Evolutionary conservation across 2,888 invertebrate species (phyloP).

Genomic region (Dryococelus australis): DNA sequence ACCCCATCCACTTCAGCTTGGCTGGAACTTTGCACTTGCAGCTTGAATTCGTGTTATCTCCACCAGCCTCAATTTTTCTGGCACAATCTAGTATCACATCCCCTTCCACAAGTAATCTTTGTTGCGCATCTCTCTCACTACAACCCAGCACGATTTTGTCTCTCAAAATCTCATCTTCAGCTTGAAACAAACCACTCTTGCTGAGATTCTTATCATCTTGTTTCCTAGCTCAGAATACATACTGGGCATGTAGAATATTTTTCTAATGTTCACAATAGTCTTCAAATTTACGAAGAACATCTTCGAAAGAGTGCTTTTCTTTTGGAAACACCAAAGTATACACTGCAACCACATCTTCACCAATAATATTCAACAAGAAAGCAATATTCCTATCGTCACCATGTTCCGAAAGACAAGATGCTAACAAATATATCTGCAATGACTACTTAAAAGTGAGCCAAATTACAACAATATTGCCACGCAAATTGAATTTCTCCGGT

Average conservation of each 20-base stretch:
- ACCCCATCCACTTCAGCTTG: background rate
- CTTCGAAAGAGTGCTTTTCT: background rate
- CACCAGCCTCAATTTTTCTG: background rate
- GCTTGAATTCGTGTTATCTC: too few species aligned
- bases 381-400: background rate
- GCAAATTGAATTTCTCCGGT: too few species aligned
- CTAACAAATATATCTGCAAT: background rate
- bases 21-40: background rate
- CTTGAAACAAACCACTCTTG: background rate
- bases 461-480: too few species aligned
- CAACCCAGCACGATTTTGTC: background rate
- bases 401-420: background rate
- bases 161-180: background rate
- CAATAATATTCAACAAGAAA: background rate
- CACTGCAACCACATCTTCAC: background rate
- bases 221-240: background rate
- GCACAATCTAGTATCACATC: background rate
- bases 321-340: background rate
- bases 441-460: too few species aligned
- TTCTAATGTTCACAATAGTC: background rate
- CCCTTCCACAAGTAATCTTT: background rate
- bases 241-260: background rate
- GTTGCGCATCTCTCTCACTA: background rate
- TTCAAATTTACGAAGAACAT: background rate
- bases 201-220: background rate